A percentile compares a stretch with the other conserved stretches of the same genome.
These are phyloP conservation scores for Listronotus bonariensis DNA, from an alignment of 1,140 invertebrate genomes.

Conservation along the genomic window DNA sequence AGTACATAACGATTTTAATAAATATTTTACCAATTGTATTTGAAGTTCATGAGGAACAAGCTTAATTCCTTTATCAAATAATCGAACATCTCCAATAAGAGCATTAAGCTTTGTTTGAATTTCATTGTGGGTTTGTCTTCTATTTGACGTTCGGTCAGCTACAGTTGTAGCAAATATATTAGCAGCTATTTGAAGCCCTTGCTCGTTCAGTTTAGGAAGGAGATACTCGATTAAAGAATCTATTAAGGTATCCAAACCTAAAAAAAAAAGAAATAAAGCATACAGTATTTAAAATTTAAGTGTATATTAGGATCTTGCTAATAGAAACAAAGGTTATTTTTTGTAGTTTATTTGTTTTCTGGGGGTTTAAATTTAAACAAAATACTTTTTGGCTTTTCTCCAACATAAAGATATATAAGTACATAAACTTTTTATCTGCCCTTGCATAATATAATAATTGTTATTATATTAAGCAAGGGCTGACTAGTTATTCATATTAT, in stretches of 20 bases:
- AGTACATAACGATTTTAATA: constrained; percentile 80
- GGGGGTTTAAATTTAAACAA: too few species aligned
- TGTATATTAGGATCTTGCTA: too few species aligned
- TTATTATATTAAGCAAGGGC: too few species aligned
- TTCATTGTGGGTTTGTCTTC: constrained; percentile 77
- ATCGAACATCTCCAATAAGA: constrained; percentile 73
- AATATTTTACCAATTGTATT: constrained; percentile 73
- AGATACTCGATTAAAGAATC: constrained; percentile 65
- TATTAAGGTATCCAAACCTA: constrained; percentile 66
- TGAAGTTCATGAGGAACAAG: constrained; percentile 63
- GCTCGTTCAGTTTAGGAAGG: constrained; percentile 62
- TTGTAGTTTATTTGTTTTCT: too few species aligned
- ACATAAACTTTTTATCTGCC: too few species aligned
- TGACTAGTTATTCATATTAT: too few species aligned
- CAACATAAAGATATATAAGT: too few species aligned
- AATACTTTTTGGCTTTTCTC: too few species aligned
- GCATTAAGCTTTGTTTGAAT: constrained; percentile 82
- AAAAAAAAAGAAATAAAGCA: too few species aligned
- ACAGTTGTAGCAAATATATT: constrained; percentile 72
- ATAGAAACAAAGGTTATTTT: too few species aligned
- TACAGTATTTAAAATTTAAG: too few species aligned
- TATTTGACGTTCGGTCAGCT: constrained; percentile 66
- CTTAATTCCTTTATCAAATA: constrained; percentile 88
- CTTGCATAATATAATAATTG: too few species aligned
- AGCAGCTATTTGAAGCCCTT: constrained; percentile 64